Percentiles rank a stretch among this genome's conserved stretches.
Conservation (phyloP, 2,113 vertebrate genomes). For the Picathartes gymnocephalus region DNA sequence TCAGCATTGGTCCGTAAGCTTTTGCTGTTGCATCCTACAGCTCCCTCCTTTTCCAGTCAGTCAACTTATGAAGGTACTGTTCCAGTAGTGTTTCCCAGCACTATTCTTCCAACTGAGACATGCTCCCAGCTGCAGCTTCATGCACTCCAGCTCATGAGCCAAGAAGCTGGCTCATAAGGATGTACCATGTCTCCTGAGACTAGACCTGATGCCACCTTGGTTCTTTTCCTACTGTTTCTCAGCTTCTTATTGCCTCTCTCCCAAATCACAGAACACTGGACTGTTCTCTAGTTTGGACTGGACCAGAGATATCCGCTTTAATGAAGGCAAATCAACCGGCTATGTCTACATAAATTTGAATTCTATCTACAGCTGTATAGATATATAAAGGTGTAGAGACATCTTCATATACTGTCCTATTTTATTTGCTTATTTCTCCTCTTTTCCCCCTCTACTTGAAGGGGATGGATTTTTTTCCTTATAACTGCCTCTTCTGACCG, state of each 20-base stretch:
- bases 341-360: background rate
- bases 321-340: background rate
- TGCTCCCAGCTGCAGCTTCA: background rate
- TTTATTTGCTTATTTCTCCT: background rate
- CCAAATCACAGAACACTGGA: background rate
- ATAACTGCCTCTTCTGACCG: background rate
- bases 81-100: background rate
- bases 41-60: background rate
- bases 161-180: background rate
- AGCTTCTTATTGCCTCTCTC: background rate
- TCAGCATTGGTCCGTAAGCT: background rate
- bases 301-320: background rate
- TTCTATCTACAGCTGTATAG: background rate
- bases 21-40: background rate
- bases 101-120: background rate
- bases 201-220: background rate
- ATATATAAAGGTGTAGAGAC: background rate
- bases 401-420: background rate
- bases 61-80: background rate
- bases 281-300: background rate
- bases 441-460: background rate
- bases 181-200: accelerated
- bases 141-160: background rate
- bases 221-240: background rate
- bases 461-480: background rate